Conservation (phyloP, 2,797 vertebrate species). For the Notamacropus eugenii region DNA sequence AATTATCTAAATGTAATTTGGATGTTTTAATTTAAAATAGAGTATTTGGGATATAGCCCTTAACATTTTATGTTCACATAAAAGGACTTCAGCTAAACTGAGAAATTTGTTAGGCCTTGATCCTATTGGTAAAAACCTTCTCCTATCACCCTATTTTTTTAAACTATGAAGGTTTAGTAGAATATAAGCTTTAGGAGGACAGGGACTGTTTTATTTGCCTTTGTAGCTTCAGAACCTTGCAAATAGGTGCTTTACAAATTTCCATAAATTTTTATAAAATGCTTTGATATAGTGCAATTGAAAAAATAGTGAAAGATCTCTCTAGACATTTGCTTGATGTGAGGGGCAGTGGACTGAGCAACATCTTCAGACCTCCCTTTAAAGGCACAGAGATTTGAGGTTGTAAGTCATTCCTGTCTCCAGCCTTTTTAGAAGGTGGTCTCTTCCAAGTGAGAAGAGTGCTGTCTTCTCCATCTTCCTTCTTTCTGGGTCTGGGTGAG, state of each 20-base stretch:
- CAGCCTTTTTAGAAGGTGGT: not conserved
- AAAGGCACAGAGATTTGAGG: not conserved
- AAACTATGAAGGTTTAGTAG: not conserved
- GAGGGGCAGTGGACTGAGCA: not conserved
- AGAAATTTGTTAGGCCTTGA: not conserved
- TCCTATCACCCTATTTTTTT: not conserved
- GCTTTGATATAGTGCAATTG: not conserved
- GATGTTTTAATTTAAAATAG: not conserved
- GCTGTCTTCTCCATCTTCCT: not conserved
- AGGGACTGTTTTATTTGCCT: not conserved
- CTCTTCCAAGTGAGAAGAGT: not conserved
- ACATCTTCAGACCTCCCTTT: not conserved
- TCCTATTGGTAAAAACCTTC: not conserved
- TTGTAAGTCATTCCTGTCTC: not conserved
- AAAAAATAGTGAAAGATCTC: not conserved
- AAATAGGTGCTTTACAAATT: not conserved
- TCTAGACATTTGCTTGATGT: not conserved
- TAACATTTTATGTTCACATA: not conserved
- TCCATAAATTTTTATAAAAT: not conserved
- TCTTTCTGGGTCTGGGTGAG: not conserved
- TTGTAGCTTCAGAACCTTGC: not conserved
- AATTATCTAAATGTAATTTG: slow-evolving; percentile 18
- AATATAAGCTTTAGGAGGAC: not conserved
- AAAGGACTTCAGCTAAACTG: not conserved
- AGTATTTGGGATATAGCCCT: not conserved